Conservation (phyloP, 1,140 invertebrate species). For the Carcinoscorpius rotundicauda region DNA sequence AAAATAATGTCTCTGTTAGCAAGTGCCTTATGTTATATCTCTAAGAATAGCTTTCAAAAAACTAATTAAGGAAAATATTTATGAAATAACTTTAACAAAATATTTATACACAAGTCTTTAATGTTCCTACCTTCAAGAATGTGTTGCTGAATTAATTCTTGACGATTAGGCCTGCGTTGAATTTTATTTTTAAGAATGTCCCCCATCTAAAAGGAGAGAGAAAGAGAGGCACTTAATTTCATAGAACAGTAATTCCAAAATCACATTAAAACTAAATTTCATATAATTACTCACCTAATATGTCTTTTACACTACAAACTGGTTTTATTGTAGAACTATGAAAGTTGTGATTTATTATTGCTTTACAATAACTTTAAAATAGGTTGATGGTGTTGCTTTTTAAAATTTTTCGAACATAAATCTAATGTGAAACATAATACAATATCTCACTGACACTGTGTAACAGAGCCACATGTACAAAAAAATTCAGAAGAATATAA, state of each 20-base stretch:
- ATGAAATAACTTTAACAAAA: neutral
- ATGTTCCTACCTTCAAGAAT: slow-evolving; percentile 58
- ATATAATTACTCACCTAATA: too few species aligned
- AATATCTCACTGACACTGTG: too few species aligned
- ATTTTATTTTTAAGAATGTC: slow-evolving; percentile 94
- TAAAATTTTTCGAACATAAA: neutral
- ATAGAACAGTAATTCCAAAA: too few species aligned
- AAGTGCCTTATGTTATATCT: too few species aligned
- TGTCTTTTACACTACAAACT: too few species aligned
- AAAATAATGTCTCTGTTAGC: too few species aligned
- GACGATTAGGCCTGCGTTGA: slow-evolving; percentile 80
- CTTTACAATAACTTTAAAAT: neutral
- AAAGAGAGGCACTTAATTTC: neutral
- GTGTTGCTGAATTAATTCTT: slow-evolving; percentile 86
- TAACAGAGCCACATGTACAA: neutral
- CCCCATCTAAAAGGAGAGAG: slow-evolving; percentile 49
- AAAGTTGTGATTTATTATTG: neutral
- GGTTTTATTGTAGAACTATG: too few species aligned
- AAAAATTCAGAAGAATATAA: neutral
- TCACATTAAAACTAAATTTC: too few species aligned
- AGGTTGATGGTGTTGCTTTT: neutral
- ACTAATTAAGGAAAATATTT: too few species aligned
- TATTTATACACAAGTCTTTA: neutral
- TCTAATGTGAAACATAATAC: neutral
- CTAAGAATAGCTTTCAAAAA: too few species aligned